Base-by-base conservation (phyloP, 2,888 invertebrate genomes). In the Pandemis cinnamomeana region DNA sequence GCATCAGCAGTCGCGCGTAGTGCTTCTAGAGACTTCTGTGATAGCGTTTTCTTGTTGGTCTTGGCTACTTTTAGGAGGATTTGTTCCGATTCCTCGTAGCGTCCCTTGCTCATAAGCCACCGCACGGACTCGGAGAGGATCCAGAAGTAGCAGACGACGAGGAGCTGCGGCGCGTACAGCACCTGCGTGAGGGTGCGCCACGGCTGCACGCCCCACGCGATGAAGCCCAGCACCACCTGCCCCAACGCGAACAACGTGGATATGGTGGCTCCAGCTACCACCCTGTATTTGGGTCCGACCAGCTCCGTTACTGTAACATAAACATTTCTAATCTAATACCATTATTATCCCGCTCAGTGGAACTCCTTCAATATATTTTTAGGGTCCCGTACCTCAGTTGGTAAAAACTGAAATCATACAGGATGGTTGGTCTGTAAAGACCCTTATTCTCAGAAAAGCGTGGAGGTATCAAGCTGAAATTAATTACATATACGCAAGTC, bases 101-200 rank as follows among this genome's bases (percentile, higher is more conserved):
- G 95, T 5, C 96, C 96, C 81, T 96, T 96, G 64, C 96, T 96
- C 80, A 97, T 89, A 15, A 97, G 94, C 98, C 98, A 98, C 73
- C 97, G 95, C 5, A 97, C 95, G 7, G 97, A 97, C 87, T 97
- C 97, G 0, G 97, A 96, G 8, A 97, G 90, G 53, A 96, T 89
- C 96, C 97, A 96, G 80, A 96, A 95, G 83, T 97, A 96, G 20
- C 94, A 86, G 61, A 97, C 86, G 41, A 97, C 95, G 0, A 97
- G 86, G 6, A 97, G 84, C n/a, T 96, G 95, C 0, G 97, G 97
- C 0, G 95, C 94, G 82, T 97, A 97, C 11, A 97, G 89, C 6
- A 96, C 94, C 72, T 96, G 95, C 2, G 97, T 95, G 36, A 96
- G 91, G 13, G 94, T 86, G 76, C 96, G 95, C 97, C 98, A 98